phyloP scores from a whole-genome alignment of 2,888 invertebrate genomes.

The Gonocerus acuteangulatus region DNA sequence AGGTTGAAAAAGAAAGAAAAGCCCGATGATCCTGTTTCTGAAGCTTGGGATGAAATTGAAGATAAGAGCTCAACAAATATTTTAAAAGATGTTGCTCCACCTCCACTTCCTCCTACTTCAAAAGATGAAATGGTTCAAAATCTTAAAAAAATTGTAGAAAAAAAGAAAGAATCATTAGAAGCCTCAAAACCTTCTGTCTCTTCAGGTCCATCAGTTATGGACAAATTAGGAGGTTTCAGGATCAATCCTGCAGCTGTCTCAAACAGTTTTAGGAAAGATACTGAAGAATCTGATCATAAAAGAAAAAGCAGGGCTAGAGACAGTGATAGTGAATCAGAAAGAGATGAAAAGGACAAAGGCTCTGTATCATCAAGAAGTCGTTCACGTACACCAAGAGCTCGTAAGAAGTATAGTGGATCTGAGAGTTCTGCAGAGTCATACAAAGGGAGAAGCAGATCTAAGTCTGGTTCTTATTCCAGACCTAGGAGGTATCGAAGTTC shows the following conservation, averaged over 20 bases:
- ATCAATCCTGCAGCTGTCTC: conserved; percentile 36
- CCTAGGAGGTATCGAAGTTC: conserved; percentile 42
- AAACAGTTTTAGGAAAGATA: conserved; percentile 22
- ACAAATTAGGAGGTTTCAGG: conserved; percentile 36
- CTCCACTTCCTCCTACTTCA: conserved; percentile 28
- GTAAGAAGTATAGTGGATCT: conserved; percentile 36
- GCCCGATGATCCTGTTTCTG: conserved; percentile 47
- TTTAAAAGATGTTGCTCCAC: conserved; percentile 37
- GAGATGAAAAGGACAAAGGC: conserved; percentile 24
- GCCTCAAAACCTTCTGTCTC: conserved; percentile 14
- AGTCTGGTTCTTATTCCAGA: conserved; percentile 59
- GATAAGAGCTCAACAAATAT: conserved; percentile 42
- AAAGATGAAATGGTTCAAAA: conserved; percentile 36
- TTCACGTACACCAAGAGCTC: conserved; percentile 35
- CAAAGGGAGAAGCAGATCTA: conserved; percentile 45
- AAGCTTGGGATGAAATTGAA: conserved; percentile 43
- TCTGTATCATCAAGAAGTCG: conserved; percentile 34
- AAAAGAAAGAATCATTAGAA: conserved; percentile 35
- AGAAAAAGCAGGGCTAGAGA: conserved; percentile 24
- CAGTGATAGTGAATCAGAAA: conserved; percentile 29
- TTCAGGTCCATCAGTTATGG: conserved; percentile 31
- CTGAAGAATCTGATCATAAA: conserved; percentile 26
- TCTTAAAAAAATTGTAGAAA: conserved; percentile 35
- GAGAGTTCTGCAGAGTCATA: conserved; percentile 34
- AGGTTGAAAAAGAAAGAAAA: conserved; percentile 54